A percentile compares a stretch with the other conserved stretches of the same genome.
These are phyloP conservation scores for Amphiprion ocellaris DNA, from an alignment of 2,113 vertebrate genomes.

Conservation along the genomic window DNA sequence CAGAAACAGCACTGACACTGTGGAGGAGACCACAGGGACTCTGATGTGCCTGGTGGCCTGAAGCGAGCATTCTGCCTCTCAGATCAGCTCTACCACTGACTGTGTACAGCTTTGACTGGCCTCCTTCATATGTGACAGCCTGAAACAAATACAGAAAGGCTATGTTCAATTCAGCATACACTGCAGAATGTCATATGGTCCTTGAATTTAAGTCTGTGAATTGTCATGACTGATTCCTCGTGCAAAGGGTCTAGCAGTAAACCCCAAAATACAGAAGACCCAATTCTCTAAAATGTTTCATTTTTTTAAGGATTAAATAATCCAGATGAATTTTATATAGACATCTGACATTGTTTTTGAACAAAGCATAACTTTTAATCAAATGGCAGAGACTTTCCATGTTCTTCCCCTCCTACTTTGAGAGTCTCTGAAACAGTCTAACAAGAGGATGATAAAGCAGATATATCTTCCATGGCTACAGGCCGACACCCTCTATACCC, in stretches of 20 bases:
- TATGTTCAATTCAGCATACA: slow-evolving; percentile 39
- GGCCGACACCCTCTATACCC: slow-evolving; percentile 23
- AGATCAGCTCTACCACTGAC: slow-evolving; percentile 64
- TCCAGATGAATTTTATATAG: neutral
- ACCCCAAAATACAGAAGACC: slow-evolving; percentile 2
- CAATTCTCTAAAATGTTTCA: slow-evolving; percentile 1
- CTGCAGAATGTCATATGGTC: slow-evolving; percentile 7
- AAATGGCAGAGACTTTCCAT: slow-evolving; percentile 1
- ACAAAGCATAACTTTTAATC: slow-evolving; percentile 13
- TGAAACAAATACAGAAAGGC: slow-evolving; percentile 61
- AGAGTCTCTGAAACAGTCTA: slow-evolving; percentile 17
- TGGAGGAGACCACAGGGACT: slow-evolving; percentile 81
- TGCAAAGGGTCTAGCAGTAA: neutral
- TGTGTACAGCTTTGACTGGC: slow-evolving; percentile 64
- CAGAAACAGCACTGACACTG: slow-evolving; percentile 79
- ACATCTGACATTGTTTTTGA: neutral
- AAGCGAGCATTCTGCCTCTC: slow-evolving; percentile 65
- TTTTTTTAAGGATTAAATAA: slow-evolving; percentile 11
- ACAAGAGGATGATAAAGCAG: slow-evolving; percentile 52
- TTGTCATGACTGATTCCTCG: slow-evolving; percentile 37
- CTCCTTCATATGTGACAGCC: slow-evolving; percentile 75
- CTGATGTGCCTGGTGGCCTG: slow-evolving; percentile 77
- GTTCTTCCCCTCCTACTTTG: slow-evolving; percentile 8
- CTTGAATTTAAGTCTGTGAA: slow-evolving; percentile 51
- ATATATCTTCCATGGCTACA: slow-evolving; percentile 45